phyloP scores from a whole-genome alignment of 1,140 invertebrate species.

The Ephestia elutella region DNA sequence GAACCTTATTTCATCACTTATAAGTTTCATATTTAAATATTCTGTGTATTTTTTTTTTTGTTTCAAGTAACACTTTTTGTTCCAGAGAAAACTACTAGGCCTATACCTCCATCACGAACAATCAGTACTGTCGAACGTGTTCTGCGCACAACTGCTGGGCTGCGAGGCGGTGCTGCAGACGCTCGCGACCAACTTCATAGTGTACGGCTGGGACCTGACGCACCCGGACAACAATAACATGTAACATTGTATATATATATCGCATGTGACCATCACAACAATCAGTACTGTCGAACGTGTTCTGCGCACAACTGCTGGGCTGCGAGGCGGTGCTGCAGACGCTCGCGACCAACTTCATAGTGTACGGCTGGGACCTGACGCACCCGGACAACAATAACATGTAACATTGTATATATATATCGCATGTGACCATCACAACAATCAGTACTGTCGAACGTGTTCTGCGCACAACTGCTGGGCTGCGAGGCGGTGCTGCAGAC shows the following conservation, averaged over 20 bases:
- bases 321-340: conserved; percentile 91
- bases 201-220: conserved; percentile 97
- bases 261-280: conserved; percentile 94
- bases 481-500: conserved; percentile 91
- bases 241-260: conserved; percentile 76
- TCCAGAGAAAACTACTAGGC: conserved; percentile 92
- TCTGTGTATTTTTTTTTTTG: too few species aligned
- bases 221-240: conserved; percentile 87
- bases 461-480: conserved; percentile 94
- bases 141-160: conserved; percentile 94
- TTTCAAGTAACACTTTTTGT: conserved; percentile 9
- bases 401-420: conserved; percentile 76
- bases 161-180: conserved; percentile 91
- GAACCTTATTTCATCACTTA: too few species aligned
- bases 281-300: conserved; percentile 95
- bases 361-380: conserved; percentile 97
- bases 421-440: conserved; percentile 94
- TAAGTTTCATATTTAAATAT: too few species aligned
- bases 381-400: conserved; percentile 87
- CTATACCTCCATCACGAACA: conserved; percentile 96
- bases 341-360: conserved; percentile 89
- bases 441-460: conserved; percentile 95
- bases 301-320: conserved; percentile 94
- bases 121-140: conserved; percentile 95
- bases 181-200: conserved; percentile 89